Evolutionary conservation across 2,888 invertebrate species (phyloP), one percentile per base, ranked within the genome.

Genomic region (Apotomis turbidana): DNA sequence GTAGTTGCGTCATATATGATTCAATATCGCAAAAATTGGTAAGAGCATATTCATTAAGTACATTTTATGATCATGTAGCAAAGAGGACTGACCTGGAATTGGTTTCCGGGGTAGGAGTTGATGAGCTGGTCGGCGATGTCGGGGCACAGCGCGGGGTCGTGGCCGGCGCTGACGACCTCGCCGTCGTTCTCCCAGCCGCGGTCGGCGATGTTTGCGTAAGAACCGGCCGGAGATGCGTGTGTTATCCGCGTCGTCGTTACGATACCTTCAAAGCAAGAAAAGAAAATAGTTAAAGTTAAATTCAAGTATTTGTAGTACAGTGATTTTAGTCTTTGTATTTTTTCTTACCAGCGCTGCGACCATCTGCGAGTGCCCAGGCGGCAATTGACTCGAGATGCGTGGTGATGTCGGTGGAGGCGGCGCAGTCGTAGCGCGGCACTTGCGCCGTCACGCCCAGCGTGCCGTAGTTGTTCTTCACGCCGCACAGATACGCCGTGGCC

Each of bases 221-320:
- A 84, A 36, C 94, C 95, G 0, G 96, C 95, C 0, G 97, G 97
- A 3, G 96, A 96, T 0, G 97, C 97, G 84, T 97, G 96, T 0
- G 97, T 97, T 0, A 97, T 91, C 67, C 96, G 93, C 0, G 96
- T 96, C 0, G 96, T 96, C 0, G 97, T 97, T 5, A 97, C 96
- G 4, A 95, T 82, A 5, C 96, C 95, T 74, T 91, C 77, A 57
- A 12, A 96, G 27, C 27, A 27, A 27, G 27, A 27, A 27, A 27
- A 15, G 15, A 15, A 15, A 15, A 15, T 15, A 15, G 15, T 15
- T 15, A n/a, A n/a, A 27, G 27, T 27, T 27, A 27, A 27, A 27
- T 27, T 27, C 27, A 2, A 27, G 27, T 27, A 27, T 27, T 27
- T 27, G 27, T 27, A 41, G 41, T 41, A 41, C 41, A 41, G 5